Base-by-base conservation (phyloP, 2,888 invertebrate species). In the Alcis repandata region DNA sequence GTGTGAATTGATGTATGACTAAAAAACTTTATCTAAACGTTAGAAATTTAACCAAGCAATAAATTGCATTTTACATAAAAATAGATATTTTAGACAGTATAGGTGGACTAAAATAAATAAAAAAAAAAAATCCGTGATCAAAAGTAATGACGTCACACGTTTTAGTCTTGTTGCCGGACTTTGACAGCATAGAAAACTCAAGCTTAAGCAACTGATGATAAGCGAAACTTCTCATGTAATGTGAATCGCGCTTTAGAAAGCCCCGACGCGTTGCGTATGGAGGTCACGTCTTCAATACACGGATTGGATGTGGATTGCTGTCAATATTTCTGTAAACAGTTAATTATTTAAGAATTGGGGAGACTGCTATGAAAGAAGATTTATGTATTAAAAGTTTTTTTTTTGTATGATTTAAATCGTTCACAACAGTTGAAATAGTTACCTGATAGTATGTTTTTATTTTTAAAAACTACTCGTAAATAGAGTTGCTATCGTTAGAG, bases 241-340 rank as follows among this genome's bases (percentile, higher is more conserved):
- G 36, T 51, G 36, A 51, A 51, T 36, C n/a, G 36, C 9, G 51
- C 36, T 36, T 51, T 51, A 19, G 1, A n/a, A 33, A 10, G 36
- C 38, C 19, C 19, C 52, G 36, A 22, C 27, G 40, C 7, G 13
- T 49, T 76, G 54, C 33, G 74, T 48, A 85, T 72, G 73, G 84
- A 58, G 67, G 82, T 86, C 90, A 90, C 90, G 90, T 81, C 76
- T 79, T 74, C 87, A 84, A 89, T 90, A 89, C 86, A 82, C 84
- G 83, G 87, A 91, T 90, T 89, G 90, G 82, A 80, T 82, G 72
- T 80, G 83, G 85, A 87, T 86, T 79, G 89, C 88, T 85, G 86
- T 88, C 89, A 88, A 89, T 90, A 88, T 89, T 87, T 89, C 86
- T 82, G 75, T 79, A 82, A 77, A 80, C 84, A 43, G 87, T 89